Evolutionary conservation across 2,797 vertebrate species (phyloP).

Genomic region (Vultur gryphus): DNA sequence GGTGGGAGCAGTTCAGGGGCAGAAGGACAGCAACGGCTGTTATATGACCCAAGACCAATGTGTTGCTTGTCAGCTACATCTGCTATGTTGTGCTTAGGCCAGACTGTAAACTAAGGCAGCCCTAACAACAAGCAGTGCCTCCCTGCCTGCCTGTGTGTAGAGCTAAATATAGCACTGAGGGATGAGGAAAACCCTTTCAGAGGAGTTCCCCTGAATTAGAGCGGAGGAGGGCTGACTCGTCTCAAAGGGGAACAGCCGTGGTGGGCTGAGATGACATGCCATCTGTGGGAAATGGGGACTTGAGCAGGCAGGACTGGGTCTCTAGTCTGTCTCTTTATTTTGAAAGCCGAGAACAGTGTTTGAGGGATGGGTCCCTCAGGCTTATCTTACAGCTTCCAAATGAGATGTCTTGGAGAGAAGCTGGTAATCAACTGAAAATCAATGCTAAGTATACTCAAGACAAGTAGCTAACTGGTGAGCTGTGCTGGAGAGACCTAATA

Average conservation of each 20-base stretch:
- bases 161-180: not conserved
- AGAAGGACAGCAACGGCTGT: not conserved
- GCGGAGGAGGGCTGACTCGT: not conserved
- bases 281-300: not conserved
- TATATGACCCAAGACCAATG: not conserved
- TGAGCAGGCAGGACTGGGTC: not conserved
- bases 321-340: not conserved
- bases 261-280: not conserved
- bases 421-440: not conserved
- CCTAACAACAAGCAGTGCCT: not conserved
- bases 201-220: not conserved
- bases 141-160: not conserved
- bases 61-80: not conserved
- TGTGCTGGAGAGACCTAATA: not conserved
- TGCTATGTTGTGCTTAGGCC: not conserved
- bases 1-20: not conserved
- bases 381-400: not conserved
- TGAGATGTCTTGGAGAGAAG: not conserved
- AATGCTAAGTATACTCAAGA: not conserved
- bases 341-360: not conserved
- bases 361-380: not conserved
- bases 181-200: not conserved
- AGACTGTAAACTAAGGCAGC: not conserved
- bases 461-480: not conserved
- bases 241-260: not conserved